These are phyloP conservation scores for Acrocephalus kingi DNA, from an alignment of 2,113 vertebrate genomes.

Conservation along the genomic window DNA sequence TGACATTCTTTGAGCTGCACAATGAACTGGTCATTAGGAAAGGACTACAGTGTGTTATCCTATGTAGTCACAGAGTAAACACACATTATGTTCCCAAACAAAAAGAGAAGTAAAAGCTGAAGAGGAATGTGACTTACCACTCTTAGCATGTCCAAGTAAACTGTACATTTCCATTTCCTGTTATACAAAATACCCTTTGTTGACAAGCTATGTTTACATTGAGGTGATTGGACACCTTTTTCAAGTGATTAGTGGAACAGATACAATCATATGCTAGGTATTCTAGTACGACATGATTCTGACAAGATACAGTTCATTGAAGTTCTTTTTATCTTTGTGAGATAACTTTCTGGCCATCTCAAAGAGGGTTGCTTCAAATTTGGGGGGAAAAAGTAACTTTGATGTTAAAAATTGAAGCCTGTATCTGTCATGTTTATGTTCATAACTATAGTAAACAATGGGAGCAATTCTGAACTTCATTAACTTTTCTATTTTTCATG, in stretches of 20 bases:
- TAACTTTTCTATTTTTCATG: not conserved
- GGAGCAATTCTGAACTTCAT: not conserved
- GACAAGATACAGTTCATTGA: not conserved
- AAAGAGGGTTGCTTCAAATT: not conserved
- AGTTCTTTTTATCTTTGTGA: not conserved
- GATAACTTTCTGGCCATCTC: not conserved
- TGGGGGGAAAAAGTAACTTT: not conserved
- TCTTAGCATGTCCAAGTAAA: not conserved
- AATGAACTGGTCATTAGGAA: not conserved
- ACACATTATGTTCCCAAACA: not conserved
- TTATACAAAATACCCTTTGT: not conserved
- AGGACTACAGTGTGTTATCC: not conserved
- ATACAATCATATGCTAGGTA: not conserved
- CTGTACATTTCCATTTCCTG: not conserved
- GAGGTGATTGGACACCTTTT: not conserved
- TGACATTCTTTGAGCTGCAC: slow-evolving; percentile 9
- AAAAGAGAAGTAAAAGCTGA: not conserved
- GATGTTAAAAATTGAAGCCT: not conserved
- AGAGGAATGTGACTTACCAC: not conserved
- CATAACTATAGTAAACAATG: not conserved
- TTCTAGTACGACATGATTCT: not conserved
- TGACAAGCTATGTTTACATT: not conserved
- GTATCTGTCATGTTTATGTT: not conserved
- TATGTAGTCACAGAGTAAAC: not conserved
- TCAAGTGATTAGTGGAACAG: not conserved